Evolutionary conservation across 1,140 invertebrate genomes (phyloP).

Genomic region (Geopemphigus sp.): DNA sequence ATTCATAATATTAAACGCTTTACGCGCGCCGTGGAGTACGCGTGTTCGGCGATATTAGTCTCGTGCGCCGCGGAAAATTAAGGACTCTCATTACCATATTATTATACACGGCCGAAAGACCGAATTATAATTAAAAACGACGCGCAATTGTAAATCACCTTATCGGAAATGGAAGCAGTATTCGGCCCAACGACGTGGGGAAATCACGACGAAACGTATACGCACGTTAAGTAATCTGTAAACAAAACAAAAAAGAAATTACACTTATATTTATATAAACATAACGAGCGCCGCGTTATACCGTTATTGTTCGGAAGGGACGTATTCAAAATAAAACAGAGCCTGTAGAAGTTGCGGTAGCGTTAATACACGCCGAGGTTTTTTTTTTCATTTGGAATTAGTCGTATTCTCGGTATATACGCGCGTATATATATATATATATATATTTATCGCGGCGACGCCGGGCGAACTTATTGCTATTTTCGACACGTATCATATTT

Average conservation of each 20-base stretch:
- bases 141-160: neutral
- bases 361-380: conserved; percentile 11
- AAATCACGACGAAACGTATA: neutral
- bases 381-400: too few relatives aligned
- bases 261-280: too few relatives aligned
- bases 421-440: too few relatives aligned
- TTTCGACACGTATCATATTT: conserved; percentile 39
- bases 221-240: neutral
- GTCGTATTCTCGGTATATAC: conserved; percentile 15
- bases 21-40: neutral
- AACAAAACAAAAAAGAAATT: too few relatives aligned
- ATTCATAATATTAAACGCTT: conserved; percentile 21
- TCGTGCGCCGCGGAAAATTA: neutral
- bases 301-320: neutral
- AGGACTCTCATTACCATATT: neutral
- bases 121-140: neutral
- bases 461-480: conserved; percentile 19
- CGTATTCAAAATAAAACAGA: neutral
- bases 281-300: neutral
- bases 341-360: neutral
- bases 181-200: neutral
- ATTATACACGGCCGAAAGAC: neutral
- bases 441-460: too few relatives aligned
- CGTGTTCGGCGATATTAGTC: neutral
- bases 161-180: neutral